Conservation (phyloP, 1,140 invertebrate genomes). For the Metaphire vulgaris region DNA sequence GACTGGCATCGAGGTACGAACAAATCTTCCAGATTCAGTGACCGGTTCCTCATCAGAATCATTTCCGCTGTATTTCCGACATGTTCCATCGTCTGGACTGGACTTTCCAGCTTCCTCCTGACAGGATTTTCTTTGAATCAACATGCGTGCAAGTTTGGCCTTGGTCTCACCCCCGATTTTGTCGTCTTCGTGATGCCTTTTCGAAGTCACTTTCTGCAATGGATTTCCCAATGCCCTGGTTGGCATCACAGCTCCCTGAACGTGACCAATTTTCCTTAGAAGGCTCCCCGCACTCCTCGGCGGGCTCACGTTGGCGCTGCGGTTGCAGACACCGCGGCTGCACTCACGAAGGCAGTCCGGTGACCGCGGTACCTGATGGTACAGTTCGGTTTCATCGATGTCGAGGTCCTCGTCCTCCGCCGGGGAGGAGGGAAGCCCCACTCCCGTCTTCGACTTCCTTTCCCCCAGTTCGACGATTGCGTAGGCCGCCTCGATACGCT, state of each 20-base stretch:
- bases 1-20: background rate
- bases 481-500: background rate
- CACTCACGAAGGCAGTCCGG: background rate
- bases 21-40: background rate
- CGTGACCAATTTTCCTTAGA: background rate
- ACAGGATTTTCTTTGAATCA: background rate
- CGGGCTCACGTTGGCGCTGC: too few relatives aligned
- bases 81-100: too few relatives aligned
- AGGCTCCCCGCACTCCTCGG: too few relatives aligned
- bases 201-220: background rate
- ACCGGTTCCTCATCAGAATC: background rate
- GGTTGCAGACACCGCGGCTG: too few relatives aligned
- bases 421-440: background rate
- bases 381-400: background rate
- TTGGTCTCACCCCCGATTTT: background rate
- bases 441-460: background rate
- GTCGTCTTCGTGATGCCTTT: background rate
- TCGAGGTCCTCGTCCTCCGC: background rate
- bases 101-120: too few relatives aligned
- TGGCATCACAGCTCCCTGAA: background rate
- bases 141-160: background rate
- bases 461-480: background rate
- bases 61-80: too few relatives aligned
- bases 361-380: background rate
- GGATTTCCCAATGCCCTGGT: background rate